Percentiles rank a stretch among this genome's conserved stretches.
phyloP scores from a whole-genome alignment of 2,888 invertebrate species.

The Parochlus steinenii region DNA sequence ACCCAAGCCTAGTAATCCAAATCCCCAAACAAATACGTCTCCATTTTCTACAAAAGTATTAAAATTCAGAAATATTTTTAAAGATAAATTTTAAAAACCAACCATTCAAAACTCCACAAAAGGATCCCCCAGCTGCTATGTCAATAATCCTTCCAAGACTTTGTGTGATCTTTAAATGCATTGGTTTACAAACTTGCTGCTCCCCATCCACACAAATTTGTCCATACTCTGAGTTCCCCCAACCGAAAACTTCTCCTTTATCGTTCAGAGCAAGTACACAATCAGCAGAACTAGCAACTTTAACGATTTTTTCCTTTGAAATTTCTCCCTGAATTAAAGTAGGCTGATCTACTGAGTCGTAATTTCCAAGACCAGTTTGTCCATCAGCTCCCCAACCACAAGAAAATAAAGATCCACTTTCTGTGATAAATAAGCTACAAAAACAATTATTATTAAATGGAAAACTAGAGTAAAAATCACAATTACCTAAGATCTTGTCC shows the following conservation, averaged over 20 bases:
- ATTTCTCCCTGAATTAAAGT: constrained; percentile 63
- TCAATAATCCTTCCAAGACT: constrained; percentile 59
- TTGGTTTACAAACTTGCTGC: constrained; percentile 61
- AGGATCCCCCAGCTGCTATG: constrained; percentile 73
- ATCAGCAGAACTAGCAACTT: constrained; percentile 65
- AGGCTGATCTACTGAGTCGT: constrained; percentile 40
- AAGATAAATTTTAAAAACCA: constrained; percentile 16
- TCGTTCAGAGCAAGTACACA: constrained; percentile 81
- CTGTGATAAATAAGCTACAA: constrained; percentile 53
- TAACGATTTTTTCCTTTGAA: constrained; percentile 59
- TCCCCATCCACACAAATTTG: constrained; percentile 45
- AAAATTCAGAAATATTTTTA: constrained; percentile 2
- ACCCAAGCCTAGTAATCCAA: constrained; percentile 78
- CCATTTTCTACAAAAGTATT: constrained; percentile 46
- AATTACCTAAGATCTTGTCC: constrained; percentile 93
- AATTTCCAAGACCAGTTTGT: constrained; percentile 71
- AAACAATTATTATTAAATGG: constrained; percentile 6
- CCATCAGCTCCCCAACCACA: constrained; percentile 95
- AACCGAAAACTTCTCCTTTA: constrained; percentile 83
- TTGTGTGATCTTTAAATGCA: constrained; percentile 41
- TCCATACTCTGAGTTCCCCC: constrained; percentile 92
- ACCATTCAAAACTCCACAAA: constrained; percentile 73
- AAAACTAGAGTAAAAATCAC: background rate
- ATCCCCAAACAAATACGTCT: constrained; percentile 86
- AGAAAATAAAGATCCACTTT: constrained; percentile 62